phyloP scores from a whole-genome alignment of 2,888 invertebrate species.

The Athrips mouffetella region DNA sequence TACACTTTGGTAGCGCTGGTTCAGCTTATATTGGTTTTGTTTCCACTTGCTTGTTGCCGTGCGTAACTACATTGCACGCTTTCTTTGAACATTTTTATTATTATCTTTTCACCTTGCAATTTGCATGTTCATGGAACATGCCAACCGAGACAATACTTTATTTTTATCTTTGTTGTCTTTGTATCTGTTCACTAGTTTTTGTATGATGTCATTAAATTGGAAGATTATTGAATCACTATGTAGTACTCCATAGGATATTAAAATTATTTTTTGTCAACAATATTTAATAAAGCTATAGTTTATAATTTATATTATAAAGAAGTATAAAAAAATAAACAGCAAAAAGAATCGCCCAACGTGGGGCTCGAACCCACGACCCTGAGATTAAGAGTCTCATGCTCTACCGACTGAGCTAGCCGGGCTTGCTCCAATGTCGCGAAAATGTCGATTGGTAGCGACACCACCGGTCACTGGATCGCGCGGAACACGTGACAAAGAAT shows the following conservation, averaged over 20 bases:
- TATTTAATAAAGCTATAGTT: too few species aligned
- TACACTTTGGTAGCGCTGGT: too few species aligned
- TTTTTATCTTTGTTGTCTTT: neutral
- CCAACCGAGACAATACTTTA: conserved; percentile 10
- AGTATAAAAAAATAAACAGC: neutral
- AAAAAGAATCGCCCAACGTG: conserved; percentile 64
- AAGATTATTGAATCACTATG: too few species aligned
- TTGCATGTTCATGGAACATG: conserved; percentile 22
- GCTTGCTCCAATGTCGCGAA: conserved; percentile 25
- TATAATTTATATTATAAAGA: neutral
- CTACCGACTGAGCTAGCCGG: conserved; percentile 74
- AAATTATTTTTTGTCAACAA: too few species aligned
- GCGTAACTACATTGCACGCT: conserved; percentile 12
- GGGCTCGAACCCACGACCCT: conserved; percentile 80
- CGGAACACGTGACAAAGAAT: conserved; percentile 8
- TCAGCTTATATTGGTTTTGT: too few species aligned
- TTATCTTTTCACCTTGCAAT: conserved; percentile 21
- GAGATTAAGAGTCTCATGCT: conserved; percentile 80
- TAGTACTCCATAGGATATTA: too few species aligned
- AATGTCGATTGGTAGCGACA: conserved; percentile 9
- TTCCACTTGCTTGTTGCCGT: too few species aligned
- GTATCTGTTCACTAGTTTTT: neutral
- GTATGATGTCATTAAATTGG: too few species aligned
- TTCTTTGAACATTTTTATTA: conserved; percentile 22
- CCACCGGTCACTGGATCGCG: neutral